A percentile compares a stretch with the other conserved stretches of the same genome.
phyloP scores from a whole-genome alignment of 2,113 vertebrate species.

The Cranoglanis bouderius region DNA sequence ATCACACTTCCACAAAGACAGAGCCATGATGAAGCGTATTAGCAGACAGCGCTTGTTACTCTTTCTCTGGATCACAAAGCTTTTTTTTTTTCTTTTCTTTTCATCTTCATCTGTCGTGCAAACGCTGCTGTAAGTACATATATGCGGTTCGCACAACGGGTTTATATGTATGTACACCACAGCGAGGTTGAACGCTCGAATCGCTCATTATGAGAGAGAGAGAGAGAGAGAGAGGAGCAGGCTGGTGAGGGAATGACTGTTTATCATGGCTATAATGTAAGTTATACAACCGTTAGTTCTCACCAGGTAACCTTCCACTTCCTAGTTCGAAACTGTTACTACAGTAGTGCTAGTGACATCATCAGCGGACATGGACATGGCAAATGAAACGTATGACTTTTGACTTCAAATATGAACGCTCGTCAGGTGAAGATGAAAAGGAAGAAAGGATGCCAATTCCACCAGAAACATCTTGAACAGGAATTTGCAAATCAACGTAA shows the following conservation, averaged over 20 bases:
- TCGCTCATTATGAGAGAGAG: not conserved
- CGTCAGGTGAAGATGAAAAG: not conserved
- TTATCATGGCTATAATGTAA: no score
- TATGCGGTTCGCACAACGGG: not conserved
- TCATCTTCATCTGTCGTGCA: not conserved
- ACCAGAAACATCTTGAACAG: not conserved
- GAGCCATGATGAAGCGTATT: not conserved
- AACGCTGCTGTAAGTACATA: not conserved
- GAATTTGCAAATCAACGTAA: not conserved
- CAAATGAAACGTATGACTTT: no score
- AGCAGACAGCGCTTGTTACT: conserved; percentile 24
- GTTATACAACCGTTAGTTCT: no score
- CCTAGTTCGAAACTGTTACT: no score
- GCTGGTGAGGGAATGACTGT: no score
- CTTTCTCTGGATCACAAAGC: conserved; percentile 1
- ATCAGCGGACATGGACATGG: no score
- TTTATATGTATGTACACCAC: not conserved
- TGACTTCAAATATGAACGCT: no score
- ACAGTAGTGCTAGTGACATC: no score
- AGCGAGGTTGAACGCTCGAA: no score
- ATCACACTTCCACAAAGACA: conserved; percentile 8
- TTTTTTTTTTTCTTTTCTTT: not conserved
- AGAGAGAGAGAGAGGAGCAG: no score
- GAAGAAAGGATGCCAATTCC: not conserved
- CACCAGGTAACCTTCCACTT: no score